Evolutionary conservation across 2,797 vertebrate genomes (phyloP), one percentile per base, ranked within the genome.

Genomic region (Esox masquinongy): DNA sequence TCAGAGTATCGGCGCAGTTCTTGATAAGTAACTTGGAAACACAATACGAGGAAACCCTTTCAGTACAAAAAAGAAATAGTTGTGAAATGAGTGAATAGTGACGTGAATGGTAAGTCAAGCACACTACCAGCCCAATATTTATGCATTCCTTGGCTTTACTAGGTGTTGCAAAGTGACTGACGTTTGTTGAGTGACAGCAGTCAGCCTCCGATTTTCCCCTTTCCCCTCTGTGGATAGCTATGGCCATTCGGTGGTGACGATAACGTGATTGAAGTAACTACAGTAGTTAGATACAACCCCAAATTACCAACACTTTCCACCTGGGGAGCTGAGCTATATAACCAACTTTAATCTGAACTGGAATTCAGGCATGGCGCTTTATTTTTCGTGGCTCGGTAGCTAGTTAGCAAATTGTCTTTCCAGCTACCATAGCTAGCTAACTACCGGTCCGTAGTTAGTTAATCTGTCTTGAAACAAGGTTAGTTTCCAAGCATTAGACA

Each of bases 21-120:
- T 17, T 61, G 56, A 61, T 61, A 61, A 61, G 9, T 3, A 26
- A 61, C 22, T 24, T 9, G 19, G 22, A 24, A 75, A 79, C 53
- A 75, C 74, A 79, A 50, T 79, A 26, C 70, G 72, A 36, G 29
- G 26, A 75, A 79, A 88, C 22, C 82, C 79, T 84, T 83, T 81
- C 68, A 74, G 78, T 85, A 66, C 72, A 19, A 64, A 34, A 59
- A 86, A 76, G 29, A 29, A 5, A 29, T 17, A 17, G 7, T 31
- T 34, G 31, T 34, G 5, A 59, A 22, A 59, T 59, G 56, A 9
- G 56, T 22, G 19, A 5, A 47, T 26, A 61, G 56, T 61, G 22
- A 61, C 24, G n/a, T 61, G 22, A 15, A 31, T 39, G 61, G 26
- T 64, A 16, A 15, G 26, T 64, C 12, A 29, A 64, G 7, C 36